Evolutionary conservation across 2,888 invertebrate species (phyloP).

Genomic region (Dinocampus coccinellae): DNA sequence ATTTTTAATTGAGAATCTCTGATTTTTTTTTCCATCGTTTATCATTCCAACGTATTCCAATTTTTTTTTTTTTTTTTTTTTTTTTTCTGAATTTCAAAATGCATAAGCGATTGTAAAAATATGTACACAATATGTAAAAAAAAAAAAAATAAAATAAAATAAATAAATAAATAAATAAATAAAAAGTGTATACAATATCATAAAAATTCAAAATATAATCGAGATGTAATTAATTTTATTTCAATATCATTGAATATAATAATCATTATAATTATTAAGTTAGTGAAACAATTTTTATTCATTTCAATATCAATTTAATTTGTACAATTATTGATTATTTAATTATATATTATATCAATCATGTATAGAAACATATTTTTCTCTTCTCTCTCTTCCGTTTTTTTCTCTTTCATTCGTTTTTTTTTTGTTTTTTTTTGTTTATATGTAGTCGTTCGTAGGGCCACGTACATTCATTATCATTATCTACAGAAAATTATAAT

Average conservation of each 20-base stretch:
- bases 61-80: background rate
- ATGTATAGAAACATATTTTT: background rate
- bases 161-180: background rate
- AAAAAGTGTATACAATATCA: background rate
- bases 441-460: too few relatives aligned
- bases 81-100: background rate
- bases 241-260: too few relatives aligned
- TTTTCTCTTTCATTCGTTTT: background rate
- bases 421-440: background rate
- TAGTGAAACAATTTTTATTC: background rate
- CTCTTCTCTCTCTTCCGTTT: background rate
- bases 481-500: background rate
- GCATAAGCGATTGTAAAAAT: background rate
- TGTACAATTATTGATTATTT: background rate
- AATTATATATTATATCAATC: background rate
- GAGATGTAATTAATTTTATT: background rate
- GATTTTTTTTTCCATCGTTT: too few relatives aligned
- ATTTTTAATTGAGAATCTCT: too few relatives aligned
- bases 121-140: too few relatives aligned
- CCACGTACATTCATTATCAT: too few relatives aligned
- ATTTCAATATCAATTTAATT: background rate
- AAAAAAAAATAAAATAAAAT: background rate
- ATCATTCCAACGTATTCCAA: background rate
- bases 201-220: background rate
- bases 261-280: background rate